Evolutionary conservation across 2,797 vertebrate genomes (phyloP), one percentile per base, ranked within the genome.

Genomic region (Melanotaenia trifasciata): DNA sequence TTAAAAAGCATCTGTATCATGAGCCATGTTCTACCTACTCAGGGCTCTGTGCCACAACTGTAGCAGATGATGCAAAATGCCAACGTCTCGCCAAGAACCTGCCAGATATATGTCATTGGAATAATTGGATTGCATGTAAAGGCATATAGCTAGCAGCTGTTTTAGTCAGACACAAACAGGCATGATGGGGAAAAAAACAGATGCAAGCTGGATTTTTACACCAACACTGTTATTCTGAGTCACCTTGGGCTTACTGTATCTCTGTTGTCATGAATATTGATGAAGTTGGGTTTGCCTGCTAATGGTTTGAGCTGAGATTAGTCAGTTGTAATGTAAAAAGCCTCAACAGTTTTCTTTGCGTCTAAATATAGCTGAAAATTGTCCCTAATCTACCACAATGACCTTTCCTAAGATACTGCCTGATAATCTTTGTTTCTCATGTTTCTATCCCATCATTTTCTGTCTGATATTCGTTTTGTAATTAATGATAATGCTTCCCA

Each of bases 231-330:
- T 74, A 45, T 16, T 62, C 60, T 81, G 81, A 89, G 78, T 90
- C 87, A 87, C 84, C 54, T 74, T 68, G 64, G 60, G 71, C 32
- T 75, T 71, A 63, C 51, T 79, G 76, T 62, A 67, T 69, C 67
- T 68, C 28, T 65, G 13, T 35, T 47, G 47, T 74, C 66, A 79
- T 76, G 20, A 67, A 91, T 80, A 87, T 74, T 69, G 63, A 87
- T 76, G 56, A 66, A 30, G 50, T 50, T 16, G 38, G 62, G 56
- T 22, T 32, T 50, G 28, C 40, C 79, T 84, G 64, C 50, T 64
- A 20, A 28, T 63, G 58, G 50, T 33, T 1, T 54, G 66, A 78
- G 61, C 67, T 70, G 13, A 57, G 40, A 82, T 77, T 75, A 74
- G 50, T 79, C 72, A 61, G n/a, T 65, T 65, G 57, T 74, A n/a